phyloP scores from a whole-genome alignment of 2,113 vertebrate species.

The Odobenus rosmarus region DNA sequence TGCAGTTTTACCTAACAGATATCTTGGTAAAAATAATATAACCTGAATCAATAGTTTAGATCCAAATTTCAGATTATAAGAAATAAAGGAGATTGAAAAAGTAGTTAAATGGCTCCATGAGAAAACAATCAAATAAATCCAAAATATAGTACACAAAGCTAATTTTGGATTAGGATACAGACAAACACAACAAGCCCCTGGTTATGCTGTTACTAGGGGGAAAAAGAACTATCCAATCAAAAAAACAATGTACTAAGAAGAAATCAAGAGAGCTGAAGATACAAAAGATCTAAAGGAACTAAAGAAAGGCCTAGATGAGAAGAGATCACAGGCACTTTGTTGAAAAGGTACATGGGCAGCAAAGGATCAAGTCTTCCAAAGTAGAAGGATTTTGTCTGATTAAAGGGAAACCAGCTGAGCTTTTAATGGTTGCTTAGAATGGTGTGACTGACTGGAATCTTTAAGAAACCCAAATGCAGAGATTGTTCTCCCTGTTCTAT shows the following conservation, averaged over 20 bases:
- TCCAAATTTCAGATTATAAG: neutral
- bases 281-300: neutral
- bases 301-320: neutral
- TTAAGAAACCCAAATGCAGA: neutral
- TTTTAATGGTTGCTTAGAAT: neutral
- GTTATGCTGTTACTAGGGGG: neutral
- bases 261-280: neutral
- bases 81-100: slow-evolving; percentile 26
- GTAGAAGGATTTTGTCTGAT: neutral
- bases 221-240: neutral
- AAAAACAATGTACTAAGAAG: slow-evolving; percentile 10
- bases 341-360: neutral
- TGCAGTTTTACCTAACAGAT: neutral
- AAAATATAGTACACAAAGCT: neutral
- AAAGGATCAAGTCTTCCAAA: neutral
- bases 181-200: neutral
- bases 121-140: slow-evolving; percentile 11
- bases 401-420: neutral
- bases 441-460: neutral
- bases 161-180: neutral
- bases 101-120: neutral
- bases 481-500: neutral
- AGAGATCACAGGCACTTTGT: neutral
- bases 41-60: neutral
- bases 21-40: neutral